Evolutionary conservation across 2,113 vertebrate species (phyloP), one percentile per base, ranked within the genome.

Genomic region (Dermatemys mawii): DNA sequence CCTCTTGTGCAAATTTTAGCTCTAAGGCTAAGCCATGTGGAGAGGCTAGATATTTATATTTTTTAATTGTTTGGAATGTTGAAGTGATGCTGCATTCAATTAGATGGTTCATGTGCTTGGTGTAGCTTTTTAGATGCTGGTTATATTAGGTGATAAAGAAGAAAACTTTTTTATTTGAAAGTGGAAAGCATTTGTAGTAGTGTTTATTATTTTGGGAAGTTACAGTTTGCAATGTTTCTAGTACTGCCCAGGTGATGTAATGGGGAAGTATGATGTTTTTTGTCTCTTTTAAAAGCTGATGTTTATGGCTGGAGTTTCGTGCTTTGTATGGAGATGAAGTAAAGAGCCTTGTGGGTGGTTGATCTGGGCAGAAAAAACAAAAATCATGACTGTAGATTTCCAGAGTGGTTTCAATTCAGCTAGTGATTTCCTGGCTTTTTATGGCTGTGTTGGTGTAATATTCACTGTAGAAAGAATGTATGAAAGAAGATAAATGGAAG

Each of bases 1-100:
- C 13, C 75, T 94, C 96, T 97, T 97, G 95, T 93, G 94, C 93
- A 97, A 97, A 12, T 0, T 12, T 87, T 54, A 63, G 80, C 91
- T 93, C 89, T 91, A 90, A 91, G 73, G 93, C 89, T 91, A 90
- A 91, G 73, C 84, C 83, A 57, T 83, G 91, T 44, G 83, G 97
- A 93, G 80, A 80, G 84, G 88, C n/a, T 88, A 94, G 94, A 92
- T 90, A 91, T 0, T 49, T 86, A 83, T 91, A 79, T 93, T 96
- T 96, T 86, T 84, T 87, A 84, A 63, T 41, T 79, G 67, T 87
- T 55, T 89, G 93, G 73, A 96, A 86, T 44, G 63, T 76, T 55
- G 82, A 87, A 55, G 91, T 94, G 87, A 22, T 0, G 0, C 48
- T 83, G 49, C 46, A 81, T 79, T 96, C 82, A 57, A 75, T 46